Evolutionary conservation across 2,888 invertebrate genomes (phyloP).

Genomic region (Dioctria rufipes): DNA sequence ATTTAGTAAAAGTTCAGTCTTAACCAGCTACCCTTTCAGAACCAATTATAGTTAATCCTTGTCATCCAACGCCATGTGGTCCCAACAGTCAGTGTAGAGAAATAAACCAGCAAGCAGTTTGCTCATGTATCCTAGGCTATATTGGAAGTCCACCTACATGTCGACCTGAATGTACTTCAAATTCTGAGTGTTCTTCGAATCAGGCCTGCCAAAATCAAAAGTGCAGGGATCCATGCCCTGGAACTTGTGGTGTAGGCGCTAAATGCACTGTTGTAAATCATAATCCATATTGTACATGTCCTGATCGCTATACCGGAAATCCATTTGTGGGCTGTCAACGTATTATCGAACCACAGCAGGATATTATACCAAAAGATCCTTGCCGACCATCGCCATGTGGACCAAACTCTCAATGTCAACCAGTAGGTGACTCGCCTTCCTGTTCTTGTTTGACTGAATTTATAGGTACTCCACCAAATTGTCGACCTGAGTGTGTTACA

Average conservation of each 20-base stretch:
- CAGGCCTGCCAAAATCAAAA: conserved; percentile 81
- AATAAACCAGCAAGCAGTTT: conserved; percentile 80
- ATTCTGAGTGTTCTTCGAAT: conserved; percentile 78
- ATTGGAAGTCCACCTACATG: conserved; percentile 82
- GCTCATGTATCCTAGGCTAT: conserved; percentile 78
- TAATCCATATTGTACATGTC: conserved; percentile 84
- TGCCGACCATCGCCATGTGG: conserved; percentile 84
- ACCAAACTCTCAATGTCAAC: conserved; percentile 79
- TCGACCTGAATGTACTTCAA: conserved; percentile 81
- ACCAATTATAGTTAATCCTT: conserved; percentile 72
- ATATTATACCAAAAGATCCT: conserved; percentile 71
- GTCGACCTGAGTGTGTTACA: conserved; percentile 81
- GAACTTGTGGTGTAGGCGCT: conserved; percentile 76
- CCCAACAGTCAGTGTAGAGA: conserved; percentile 84
- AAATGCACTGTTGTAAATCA: conserved; percentile 78
- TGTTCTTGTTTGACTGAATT: conserved; percentile 82
- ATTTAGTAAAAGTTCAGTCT: background rate
- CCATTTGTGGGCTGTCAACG: conserved; percentile 71
- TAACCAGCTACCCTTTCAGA: conserved; percentile 61
- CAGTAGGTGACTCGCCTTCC: conserved; percentile 77
- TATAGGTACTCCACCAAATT: conserved; percentile 81
- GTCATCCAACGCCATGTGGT: conserved; percentile 80
- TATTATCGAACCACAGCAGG: conserved; percentile 65
- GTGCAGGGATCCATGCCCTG: conserved; percentile 80
- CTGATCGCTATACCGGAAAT: conserved; percentile 79